Evolutionary conservation across 2,888 invertebrate genomes (phyloP), one percentile per base, ranked within the genome.

Genomic region (Drosophila kanekoi): DNA sequence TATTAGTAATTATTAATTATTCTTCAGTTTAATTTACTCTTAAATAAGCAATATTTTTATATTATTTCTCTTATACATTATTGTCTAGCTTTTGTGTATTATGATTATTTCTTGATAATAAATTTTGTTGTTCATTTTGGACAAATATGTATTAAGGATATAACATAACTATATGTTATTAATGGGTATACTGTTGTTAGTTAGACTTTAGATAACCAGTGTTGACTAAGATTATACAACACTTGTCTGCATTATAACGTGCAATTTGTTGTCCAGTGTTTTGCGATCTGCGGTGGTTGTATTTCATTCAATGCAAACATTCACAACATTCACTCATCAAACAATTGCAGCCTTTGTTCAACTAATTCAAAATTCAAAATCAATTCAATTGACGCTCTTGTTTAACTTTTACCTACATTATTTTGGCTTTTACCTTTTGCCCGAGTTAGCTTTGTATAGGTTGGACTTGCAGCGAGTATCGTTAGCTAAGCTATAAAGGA

Each of bases 41-140:
- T 40, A 33, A 38, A 56, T 56, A 67, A 58, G 63, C 67, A 72
- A 77, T 60, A 60, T 59, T 53, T 40, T 53, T 40, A 54, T 70
- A 37, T 13, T 28, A 6, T 6, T 47, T 13, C 40, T 2, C 28
- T 8, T 28, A 8, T 28, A 28, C n/a, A 18, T 28, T n/a, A n/a
- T 47, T 48, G 40, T 56, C 23, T 45, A 33, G 43, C 61, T 48
- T 3, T 0, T 1, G 35, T 41, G 13, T 18, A 6, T 41, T 13
- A 9, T 23, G 14, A 16, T 18, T 47, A 16, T 9, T 14, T 16
- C 9, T 20, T 32, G 5, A 20, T 37, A 18, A 60, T 40, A 3
- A 11, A 45, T 38, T 45, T 33, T 37, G 32, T 23, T 40, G 20
- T 41, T 33, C 32, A 38, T 13, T 20, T 20, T 14, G 60, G 20